These are phyloP conservation scores for Epirrhoe alternata DNA, from an alignment of 2,888 invertebrate species.

Conservation along the genomic window DNA sequence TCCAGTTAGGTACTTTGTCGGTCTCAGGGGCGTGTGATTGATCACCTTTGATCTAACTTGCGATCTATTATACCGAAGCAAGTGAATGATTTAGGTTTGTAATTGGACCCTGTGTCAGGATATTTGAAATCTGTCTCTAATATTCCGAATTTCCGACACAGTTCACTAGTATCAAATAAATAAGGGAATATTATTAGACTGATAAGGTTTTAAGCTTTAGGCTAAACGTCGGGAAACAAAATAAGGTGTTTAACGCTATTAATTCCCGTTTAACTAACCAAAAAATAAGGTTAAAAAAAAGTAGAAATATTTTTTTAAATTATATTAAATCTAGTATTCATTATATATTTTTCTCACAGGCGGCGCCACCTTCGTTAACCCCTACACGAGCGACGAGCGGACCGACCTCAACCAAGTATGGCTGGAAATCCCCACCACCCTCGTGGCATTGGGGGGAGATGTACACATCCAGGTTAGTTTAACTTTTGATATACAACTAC, in stretches of 20 bases:
- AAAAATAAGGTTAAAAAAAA: too few species aligned
- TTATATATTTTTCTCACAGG: conserved; percentile 54
- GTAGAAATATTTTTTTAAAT: too few species aligned
- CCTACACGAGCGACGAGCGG: conserved; percentile 69
- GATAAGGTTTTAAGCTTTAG: too few species aligned
- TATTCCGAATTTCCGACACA: too few species aligned
- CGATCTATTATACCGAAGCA: background rate
- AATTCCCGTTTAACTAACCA: too few species aligned
- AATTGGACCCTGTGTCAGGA: background rate
- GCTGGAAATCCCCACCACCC: conserved; percentile 89
- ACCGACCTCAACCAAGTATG: conserved; percentile 79
- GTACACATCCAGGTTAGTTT: conserved; percentile 84
- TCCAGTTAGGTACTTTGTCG: conserved; percentile 4
- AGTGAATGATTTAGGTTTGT: background rate
- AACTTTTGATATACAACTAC: too few species aligned
- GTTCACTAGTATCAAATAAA: too few species aligned
- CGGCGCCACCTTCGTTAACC: conserved; percentile 71
- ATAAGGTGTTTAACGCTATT: too few species aligned
- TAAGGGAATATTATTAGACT: too few species aligned
- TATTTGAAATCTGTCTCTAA: background rate
- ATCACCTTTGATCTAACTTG: conserved; percentile 21
- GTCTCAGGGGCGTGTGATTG: conserved; percentile 6
- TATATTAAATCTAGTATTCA: too few species aligned
- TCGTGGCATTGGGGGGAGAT: conserved; percentile 92
- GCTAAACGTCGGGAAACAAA: too few species aligned